A percentile compares a stretch with the other conserved stretches of the same genome.
Conservation (phyloP, 2,113 vertebrate species). For the Cynocephalus volans region DNA sequence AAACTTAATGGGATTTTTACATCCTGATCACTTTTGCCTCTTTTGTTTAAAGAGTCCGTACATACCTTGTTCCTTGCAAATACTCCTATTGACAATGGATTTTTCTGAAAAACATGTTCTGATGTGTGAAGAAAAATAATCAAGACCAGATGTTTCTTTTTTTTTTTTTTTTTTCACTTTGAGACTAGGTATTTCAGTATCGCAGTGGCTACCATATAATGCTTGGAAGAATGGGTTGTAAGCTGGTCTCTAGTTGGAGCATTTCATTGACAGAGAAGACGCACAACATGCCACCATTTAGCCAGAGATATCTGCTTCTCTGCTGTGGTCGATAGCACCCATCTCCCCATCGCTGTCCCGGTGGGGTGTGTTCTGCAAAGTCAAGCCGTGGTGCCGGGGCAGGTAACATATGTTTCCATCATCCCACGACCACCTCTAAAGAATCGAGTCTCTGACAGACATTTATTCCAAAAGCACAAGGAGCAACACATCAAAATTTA, state of each 20-base stretch:
- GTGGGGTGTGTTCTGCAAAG: not conserved
- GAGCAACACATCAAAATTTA: not conserved
- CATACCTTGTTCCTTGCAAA: not conserved
- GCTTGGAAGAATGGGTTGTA: not conserved
- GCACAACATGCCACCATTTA: too few species aligned
- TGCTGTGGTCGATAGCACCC: fast-evolving
- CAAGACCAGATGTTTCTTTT: not conserved
- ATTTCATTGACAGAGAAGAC: not conserved
- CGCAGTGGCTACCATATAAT: not conserved
- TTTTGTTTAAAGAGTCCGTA: not conserved
- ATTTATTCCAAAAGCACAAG: not conserved
- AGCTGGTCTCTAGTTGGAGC: not conserved
- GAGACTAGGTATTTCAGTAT: not conserved
- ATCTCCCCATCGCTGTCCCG: fast-evolving
- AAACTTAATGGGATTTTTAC: not conserved
- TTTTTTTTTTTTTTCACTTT: constrained; percentile 11
- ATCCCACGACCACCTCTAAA: not conserved
- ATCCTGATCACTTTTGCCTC: not conserved
- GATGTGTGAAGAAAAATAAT: not conserved
- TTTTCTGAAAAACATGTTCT: not conserved
- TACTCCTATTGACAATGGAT: not conserved
- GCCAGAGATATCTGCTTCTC: not conserved
- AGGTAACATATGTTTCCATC: not conserved
- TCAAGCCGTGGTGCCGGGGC: not conserved
- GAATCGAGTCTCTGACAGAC: not conserved